Percentiles rank a stretch among this genome's conserved stretches.
phyloP scores from a whole-genome alignment of 2,113 vertebrate genomes.

The cat (Felis catus) region DNA sequence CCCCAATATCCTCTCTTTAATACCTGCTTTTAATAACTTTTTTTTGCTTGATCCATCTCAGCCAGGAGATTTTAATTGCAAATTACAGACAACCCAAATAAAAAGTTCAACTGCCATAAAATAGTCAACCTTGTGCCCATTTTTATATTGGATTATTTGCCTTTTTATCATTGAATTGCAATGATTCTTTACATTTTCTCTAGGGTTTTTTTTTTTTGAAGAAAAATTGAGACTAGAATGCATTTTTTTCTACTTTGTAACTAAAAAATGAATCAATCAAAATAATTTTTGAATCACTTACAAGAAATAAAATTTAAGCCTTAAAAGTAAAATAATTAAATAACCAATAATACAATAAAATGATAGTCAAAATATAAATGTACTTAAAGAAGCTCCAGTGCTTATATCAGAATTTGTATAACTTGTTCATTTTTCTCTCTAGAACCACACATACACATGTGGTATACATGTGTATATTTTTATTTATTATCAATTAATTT shows the following conservation, averaged over 20 bases:
- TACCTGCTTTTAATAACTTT: background rate
- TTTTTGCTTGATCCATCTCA: background rate
- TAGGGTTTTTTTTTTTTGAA: background rate
- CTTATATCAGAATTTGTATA: background rate
- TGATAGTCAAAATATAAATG: background rate
- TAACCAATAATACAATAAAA: background rate
- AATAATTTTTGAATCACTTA: background rate
- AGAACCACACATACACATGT: background rate
- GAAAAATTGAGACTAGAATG: background rate
- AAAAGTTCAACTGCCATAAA: background rate
- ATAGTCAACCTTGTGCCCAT: background rate
- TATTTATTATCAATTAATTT: too few relatives aligned
- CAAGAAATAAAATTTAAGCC: background rate
- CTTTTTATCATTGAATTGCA: background rate
- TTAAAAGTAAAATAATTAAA: background rate
- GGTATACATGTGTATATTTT: background rate
- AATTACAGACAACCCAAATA: background rate
- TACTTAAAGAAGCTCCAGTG: background rate
- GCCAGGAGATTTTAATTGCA: background rate
- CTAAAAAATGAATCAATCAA: background rate
- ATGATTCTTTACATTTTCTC: background rate
- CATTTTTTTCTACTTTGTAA: background rate
- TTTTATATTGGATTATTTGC: background rate
- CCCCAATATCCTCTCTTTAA: background rate
- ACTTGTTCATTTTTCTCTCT: background rate